phyloP scores from a whole-genome alignment of 2,797 vertebrate genomes.

The Gymnoscopelus microlampas region DNA sequence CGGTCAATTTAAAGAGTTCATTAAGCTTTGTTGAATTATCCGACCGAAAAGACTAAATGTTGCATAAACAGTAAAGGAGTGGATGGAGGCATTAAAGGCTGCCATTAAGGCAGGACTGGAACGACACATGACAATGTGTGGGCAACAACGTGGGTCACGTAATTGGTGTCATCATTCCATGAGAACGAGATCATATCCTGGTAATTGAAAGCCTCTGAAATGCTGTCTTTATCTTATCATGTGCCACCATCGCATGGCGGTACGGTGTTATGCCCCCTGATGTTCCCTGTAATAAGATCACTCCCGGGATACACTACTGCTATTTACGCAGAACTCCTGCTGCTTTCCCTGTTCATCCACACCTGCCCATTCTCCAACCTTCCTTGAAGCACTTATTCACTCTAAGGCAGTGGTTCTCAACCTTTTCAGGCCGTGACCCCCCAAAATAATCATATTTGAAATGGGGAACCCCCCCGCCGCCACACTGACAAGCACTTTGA shows the following conservation, averaged over 20 bases:
- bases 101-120: conserved; percentile 14
- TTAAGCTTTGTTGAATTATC: neutral
- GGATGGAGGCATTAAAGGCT: conserved; percentile 15
- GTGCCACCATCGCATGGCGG: conserved; percentile 7
- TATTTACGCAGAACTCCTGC: neutral
- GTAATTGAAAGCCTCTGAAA: conserved; percentile 55
- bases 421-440: no score
- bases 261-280: conserved; percentile 7
- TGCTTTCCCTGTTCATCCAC: neutral
- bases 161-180: conserved; percentile 46
- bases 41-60: neutral
- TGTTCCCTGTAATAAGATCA: conserved; percentile 5
- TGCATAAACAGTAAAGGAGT: neutral
- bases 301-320: neutral
- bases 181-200: conserved; percentile 43
- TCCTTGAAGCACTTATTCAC: neutral
- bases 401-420: neutral
- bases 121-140: conserved; percentile 6
- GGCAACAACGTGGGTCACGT: conserved; percentile 38
- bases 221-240: conserved; percentile 53
- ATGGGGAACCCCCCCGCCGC: no score
- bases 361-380: conserved; percentile 1
- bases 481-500: no score
- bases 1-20: conserved; percentile 29
- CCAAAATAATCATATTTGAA: no score